Evolutionary conservation across 2,888 invertebrate genomes (phyloP).

Genomic region (Notodonta ziczac): DNA sequence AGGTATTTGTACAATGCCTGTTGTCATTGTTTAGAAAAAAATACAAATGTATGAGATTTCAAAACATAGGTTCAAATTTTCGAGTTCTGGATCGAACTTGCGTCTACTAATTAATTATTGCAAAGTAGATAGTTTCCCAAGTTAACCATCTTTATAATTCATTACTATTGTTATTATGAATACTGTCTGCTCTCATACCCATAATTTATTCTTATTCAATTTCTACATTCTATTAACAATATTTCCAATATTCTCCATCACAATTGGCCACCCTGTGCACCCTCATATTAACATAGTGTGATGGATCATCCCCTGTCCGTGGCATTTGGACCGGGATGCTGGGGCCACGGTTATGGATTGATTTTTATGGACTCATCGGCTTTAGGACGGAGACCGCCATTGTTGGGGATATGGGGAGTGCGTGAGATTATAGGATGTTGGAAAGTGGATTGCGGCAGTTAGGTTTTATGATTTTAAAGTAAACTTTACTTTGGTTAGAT

Average conservation of each 20-base stretch:
- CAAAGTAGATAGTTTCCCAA: no score
- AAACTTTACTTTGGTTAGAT: not conserved
- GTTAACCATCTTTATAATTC: no score
- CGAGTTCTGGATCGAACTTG: no score
- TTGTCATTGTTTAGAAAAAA: no score
- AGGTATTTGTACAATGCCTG: no score
- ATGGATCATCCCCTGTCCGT: conserved; percentile 57
- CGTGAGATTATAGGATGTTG: not conserved
- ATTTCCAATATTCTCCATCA: not conserved
- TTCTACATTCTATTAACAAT: not conserved
- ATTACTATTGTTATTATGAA: no score
- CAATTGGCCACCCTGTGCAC: conserved; percentile 30
- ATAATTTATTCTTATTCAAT: not conserved
- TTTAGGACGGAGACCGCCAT: conserved; percentile 20
- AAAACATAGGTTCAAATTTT: no score
- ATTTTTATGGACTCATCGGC: conserved; percentile 55
- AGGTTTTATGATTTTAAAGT: not conserved
- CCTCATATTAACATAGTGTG: conserved; percentile 68
- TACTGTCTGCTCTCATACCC: no score
- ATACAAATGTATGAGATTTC: no score
- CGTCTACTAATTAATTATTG: no score
- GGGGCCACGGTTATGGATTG: conserved; percentile 59
- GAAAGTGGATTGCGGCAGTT: conserved; percentile 1
- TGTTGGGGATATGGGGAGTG: conserved; percentile 11
- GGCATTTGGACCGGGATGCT: conserved; percentile 49